Evolutionary conservation across 1,140 invertebrate species (phyloP), one percentile per base, ranked within the genome.

Genomic region (Nixonia krombeini): DNA sequence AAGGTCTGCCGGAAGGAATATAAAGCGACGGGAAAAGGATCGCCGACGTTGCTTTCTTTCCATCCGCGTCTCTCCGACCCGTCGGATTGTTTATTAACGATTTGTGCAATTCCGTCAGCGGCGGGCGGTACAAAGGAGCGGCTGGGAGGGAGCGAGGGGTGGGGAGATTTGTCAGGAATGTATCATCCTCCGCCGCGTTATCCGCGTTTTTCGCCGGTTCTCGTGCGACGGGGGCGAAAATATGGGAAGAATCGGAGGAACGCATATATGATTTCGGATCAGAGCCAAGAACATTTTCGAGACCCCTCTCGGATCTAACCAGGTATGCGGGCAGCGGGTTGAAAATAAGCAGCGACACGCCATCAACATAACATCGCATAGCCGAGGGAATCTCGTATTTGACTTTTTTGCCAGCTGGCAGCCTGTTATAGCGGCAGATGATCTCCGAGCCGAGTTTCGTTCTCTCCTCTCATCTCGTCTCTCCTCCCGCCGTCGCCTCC

Each of bases 401-500:
- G 74, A 82, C 81, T 84, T 84, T 85, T 84, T 85, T 85, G 79
- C 81, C 81, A 83, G 79, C 79, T 84, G 80, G 76, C 81, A 80
- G 80, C 75, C 78, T 83, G 78, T 79, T 83, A 82, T 79, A 82
- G 75, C 76, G 74, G 78, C 77, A 81, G 80, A 84, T 83, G 76
- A 85, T 83, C 78, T 82, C 70, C 79, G 76, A 76, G 74, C 67
- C 58, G 53, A 58, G 70, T 70, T 73, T 50, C 57, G 38, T 28
- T 42, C 44, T 61, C 59, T 56, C 47, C 44, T 55, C 62, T 41
- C 67, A 46, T 68, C 37, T 68, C 52, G 46, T 52, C 69, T 62
- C 57, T 28, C 51, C 46, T 29, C 40, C 56, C 44, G 49, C 45
- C 49, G 21, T 63, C 37, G 57, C 57, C 38, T 33, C 38, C 58